Evolutionary conservation across 30 jellyfish, hydroid and myxozoan species (phyloP), one percentile per base, ranked within the genome.

Genomic region (Aurelia aurita complex sp. Pacific): DNA sequence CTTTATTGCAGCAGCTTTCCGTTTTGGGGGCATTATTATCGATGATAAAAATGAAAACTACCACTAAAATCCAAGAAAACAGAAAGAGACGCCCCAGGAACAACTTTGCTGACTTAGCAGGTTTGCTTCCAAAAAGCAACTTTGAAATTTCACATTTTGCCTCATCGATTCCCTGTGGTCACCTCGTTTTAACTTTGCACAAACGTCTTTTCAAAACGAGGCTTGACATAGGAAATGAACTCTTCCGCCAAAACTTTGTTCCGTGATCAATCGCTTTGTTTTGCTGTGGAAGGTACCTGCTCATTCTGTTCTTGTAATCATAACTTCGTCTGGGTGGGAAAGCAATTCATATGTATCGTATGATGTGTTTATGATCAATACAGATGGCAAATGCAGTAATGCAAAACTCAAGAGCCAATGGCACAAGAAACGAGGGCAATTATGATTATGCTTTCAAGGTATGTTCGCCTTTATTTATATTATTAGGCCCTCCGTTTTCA

Each of bases 1-100:
- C 18, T 77, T 69, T 3, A n/a, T 35, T 29, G 79, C 79, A 61
- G 70, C 35, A 2, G 93, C 85, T 68, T 36, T 66, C 61, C 88
- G 65, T 75, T 91, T 85, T 1, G 90, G 97, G 1, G 97, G 97
- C 97, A 90, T 90, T 38, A 40, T 74, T 13, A 46, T 46, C 6
- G 57, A 46, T 46, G 57, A 46, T 46, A 9, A 9, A 46, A 46
- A 46, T 46, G 1, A 46, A 46, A 46, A 46, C 1, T 46, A 4
- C 57, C 14, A 46, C 57, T 4, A 46, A 14, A 46, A 9, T 46
- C 57, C 2, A 46, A 9, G 12, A 46, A 0, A 13, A 2, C 6
- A 46, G 57, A 46, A 4, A 14, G 1, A 46, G 57, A 46, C 57
- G 57, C 57, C 57, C 57, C 57, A 0, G 14, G 14, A 46, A 46